phyloP scores from a whole-genome alignment of 2,888 invertebrate species.

The Cosmia trapezina region DNA sequence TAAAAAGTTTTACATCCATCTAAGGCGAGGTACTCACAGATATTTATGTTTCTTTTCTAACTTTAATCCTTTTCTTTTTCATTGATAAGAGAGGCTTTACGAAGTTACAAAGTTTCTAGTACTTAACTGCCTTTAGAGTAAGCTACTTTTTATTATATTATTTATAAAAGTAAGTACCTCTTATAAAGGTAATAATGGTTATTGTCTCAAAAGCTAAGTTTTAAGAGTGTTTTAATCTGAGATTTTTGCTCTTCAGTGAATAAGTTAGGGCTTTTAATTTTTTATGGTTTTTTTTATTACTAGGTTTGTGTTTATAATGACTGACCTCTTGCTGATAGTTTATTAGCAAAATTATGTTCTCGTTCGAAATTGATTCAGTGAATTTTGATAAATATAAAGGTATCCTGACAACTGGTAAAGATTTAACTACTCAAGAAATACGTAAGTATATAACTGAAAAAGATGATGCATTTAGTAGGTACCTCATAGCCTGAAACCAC shows the following conservation, averaged over 20 bases:
- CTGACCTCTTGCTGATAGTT: not conserved
- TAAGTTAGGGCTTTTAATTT: slow-evolving; percentile 21
- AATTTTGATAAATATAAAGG: not conserved
- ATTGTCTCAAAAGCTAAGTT: slow-evolving; percentile 54
- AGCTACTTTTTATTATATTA: slow-evolving; percentile 60
- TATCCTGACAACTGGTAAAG: not conserved
- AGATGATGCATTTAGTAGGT: not conserved
- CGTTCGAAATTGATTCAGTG: not conserved
- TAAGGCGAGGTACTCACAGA: slow-evolving; percentile 66
- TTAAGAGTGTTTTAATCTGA: slow-evolving; percentile 49
- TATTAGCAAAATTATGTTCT: too few relatives aligned
- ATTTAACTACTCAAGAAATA: not conserved
- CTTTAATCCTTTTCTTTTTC: slow-evolving; percentile 75
- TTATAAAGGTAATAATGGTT: slow-evolving; percentile 48
- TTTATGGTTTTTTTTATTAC: not conserved
- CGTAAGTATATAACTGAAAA: not conserved
- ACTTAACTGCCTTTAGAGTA: slow-evolving; percentile 60
- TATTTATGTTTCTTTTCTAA: slow-evolving; percentile 77
- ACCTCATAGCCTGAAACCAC: not conserved
- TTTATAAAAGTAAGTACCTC: not conserved
- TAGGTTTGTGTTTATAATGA: not conserved
- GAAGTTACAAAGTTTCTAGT: slow-evolving; percentile 65
- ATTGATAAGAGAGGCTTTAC: slow-evolving; percentile 73
- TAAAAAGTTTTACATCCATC: slow-evolving; percentile 76
- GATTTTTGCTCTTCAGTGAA: slow-evolving; percentile 48